Percentiles rank a stretch among this genome's conserved stretches.
These are phyloP conservation scores for Spodoptera exigua DNA, from an alignment of 2,888 invertebrate genomes.

Conservation along the genomic window DNA sequence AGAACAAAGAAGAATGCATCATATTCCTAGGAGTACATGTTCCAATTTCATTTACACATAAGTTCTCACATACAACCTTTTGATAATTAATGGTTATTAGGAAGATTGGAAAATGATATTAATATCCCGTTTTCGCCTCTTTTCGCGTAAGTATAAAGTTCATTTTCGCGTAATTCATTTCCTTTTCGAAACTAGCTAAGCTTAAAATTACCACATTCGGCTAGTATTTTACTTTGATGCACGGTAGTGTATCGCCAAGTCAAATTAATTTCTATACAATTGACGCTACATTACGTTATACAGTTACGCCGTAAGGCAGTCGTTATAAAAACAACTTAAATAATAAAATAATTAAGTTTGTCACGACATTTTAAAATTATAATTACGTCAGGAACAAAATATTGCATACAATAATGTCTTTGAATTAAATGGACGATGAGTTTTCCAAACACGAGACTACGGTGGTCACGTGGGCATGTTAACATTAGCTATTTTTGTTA, in stretches of 20 bases:
- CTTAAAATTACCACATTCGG: background rate
- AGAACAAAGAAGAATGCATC: conserved; percentile 64
- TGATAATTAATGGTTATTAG: background rate
- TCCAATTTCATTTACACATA: conserved; percentile 36
- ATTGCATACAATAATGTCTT: background rate
- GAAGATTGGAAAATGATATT: no score
- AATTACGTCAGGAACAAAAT: conserved; percentile 4
- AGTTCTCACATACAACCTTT: conserved; percentile 12
- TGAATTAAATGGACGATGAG: conserved; percentile 1
- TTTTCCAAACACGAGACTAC: no score
- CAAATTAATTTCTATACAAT: conserved; percentile 10
- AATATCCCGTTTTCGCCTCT: no score
- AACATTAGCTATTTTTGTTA: no score
- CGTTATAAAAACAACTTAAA: conserved; percentile 5
- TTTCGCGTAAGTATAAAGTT: no score
- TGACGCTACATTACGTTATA: background rate
- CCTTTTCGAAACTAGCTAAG: no score
- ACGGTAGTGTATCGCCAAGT: background rate
- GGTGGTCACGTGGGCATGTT: no score
- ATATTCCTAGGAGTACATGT: conserved; percentile 50
- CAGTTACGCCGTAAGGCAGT: conserved; percentile 5
- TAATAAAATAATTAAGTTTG: background rate
- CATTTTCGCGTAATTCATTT: no score
- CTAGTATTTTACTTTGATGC: background rate
- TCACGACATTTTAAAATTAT: background rate